Conservation (phyloP, 2,113 vertebrate species). For the Lophius piscatorius region DNA sequence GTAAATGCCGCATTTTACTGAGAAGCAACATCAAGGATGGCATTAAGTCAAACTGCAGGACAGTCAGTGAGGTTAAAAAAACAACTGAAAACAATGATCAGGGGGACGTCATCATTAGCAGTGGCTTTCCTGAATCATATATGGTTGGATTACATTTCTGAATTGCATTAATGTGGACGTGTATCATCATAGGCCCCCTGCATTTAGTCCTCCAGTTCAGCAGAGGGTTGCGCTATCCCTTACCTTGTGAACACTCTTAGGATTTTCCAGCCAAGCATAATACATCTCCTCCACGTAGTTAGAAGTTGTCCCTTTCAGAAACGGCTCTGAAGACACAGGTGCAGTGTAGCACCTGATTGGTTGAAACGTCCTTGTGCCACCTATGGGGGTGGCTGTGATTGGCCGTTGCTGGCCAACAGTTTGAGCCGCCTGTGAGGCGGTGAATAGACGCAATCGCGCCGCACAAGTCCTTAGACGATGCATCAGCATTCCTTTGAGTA, state of each 20-base stretch:
- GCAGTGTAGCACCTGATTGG: constrained; percentile 89
- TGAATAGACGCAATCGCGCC: constrained; percentile 90
- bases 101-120: too few species aligned
- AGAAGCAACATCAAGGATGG: too few species aligned
- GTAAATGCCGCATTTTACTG: too few species aligned
- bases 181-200: too few species aligned
- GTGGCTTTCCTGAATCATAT: too few species aligned
- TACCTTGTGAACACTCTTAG: constrained; percentile 99
- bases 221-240: constrained; percentile 69
- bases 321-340: constrained; percentile 94
- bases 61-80: too few species aligned
- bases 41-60: too few species aligned
- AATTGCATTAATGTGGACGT: too few species aligned
- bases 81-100: too few species aligned
- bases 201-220: too few species aligned
- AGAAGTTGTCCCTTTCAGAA: constrained; percentile 96
- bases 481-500: constrained; percentile 84
- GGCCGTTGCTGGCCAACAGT: constrained; percentile 76
- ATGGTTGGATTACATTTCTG: too few species aligned
- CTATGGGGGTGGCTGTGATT: constrained; percentile 73
- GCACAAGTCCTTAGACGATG: constrained; percentile 99
- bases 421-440: constrained; percentile 90
- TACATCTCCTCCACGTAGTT: constrained; percentile 99
- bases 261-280: constrained; percentile 97
- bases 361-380: constrained; percentile 89